phyloP scores from a whole-genome alignment of 1,140 invertebrate genomes.

The Drosophila varians region DNA sequence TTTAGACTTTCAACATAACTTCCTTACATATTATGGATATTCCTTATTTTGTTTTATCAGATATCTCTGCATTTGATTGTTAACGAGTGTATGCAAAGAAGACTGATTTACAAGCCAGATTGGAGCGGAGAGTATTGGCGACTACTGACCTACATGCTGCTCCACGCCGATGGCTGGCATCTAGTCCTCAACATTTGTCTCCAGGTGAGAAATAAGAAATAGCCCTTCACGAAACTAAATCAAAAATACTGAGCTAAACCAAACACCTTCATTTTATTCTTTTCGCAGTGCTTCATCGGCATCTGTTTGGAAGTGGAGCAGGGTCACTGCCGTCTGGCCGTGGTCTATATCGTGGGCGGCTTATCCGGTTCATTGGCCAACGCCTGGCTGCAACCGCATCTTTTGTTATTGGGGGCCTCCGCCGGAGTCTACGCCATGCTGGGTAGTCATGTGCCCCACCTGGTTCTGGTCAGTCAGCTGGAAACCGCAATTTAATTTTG shows the following conservation, averaged over 20 bases:
- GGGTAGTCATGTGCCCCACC: conserved; percentile 94
- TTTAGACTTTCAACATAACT: too few species aligned
- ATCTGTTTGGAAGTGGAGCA: conserved; percentile 92
- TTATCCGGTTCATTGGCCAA: conserved; percentile 90
- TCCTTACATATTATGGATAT: too few species aligned
- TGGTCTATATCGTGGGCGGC: conserved; percentile 89
- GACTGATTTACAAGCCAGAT: conserved; percentile 89
- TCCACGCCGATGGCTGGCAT: conserved; percentile 89
- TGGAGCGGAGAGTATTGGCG: conserved; percentile 88
- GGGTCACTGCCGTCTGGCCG: conserved; percentile 89
- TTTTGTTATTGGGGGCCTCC: conserved; percentile 94
- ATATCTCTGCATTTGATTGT: conserved; percentile 84
- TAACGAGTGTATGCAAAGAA: conserved; percentile 84
- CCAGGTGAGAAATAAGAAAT: conserved; percentile 56
- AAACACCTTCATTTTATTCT: not conserved
- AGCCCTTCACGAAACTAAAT: not conserved
- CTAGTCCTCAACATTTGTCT: conserved; percentile 87
- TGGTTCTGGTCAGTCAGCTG: conserved; percentile 89
- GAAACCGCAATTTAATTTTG: conserved; percentile 60
- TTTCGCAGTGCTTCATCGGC: conserved; percentile 87
- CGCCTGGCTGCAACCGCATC: conserved; percentile 90
- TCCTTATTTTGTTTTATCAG: conserved; percentile 68
- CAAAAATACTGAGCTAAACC: too few species aligned
- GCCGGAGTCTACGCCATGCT: conserved; percentile 97
- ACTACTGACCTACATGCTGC: conserved; percentile 92